Percentiles rank a stretch among this genome's conserved stretches.
Conservation (phyloP, 2,888 invertebrate genomes). For the Halictus ligatus region DNA sequence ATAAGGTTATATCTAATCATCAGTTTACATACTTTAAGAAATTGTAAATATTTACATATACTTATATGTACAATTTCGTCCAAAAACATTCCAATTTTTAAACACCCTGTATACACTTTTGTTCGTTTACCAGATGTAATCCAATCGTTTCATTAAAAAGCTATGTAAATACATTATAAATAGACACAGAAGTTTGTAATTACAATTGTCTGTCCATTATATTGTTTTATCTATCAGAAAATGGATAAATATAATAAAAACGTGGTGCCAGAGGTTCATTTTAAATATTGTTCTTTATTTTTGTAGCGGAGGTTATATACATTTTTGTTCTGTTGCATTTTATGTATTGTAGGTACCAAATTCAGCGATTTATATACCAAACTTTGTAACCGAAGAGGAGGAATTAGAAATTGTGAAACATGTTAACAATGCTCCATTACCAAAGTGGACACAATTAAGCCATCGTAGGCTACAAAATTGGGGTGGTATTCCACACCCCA, state of each 20-base stretch:
- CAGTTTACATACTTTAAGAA: background rate
- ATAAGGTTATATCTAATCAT: background rate
- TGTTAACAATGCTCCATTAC: constrained; percentile 93
- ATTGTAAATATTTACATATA: background rate
- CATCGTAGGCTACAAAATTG: constrained; percentile 98
- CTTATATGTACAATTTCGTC: background rate
- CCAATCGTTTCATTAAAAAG: background rate
- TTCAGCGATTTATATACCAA: constrained; percentile 92
- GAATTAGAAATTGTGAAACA: constrained; percentile 89
- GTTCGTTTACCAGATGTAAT: constrained; percentile 7
- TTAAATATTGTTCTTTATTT: constrained; percentile 2
- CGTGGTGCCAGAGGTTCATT: constrained; percentile 56
- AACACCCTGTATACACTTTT: constrained; percentile 9
- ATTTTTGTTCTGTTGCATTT: background rate
- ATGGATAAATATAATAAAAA: constrained; percentile 53
- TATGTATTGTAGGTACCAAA: constrained; percentile 85
- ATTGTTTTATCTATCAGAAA: background rate
- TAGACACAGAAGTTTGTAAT: background rate
- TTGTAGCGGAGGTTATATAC: constrained; percentile 45
- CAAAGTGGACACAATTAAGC: constrained; percentile 97
- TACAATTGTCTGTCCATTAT: background rate
- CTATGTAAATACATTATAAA: background rate
- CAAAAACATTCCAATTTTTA: background rate
- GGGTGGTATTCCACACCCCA: constrained; percentile 97
- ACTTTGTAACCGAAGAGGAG: constrained; percentile 92